phyloP scores from a whole-genome alignment of 2,113 vertebrate species.

The Syngnathoides biaculeatus region DNA sequence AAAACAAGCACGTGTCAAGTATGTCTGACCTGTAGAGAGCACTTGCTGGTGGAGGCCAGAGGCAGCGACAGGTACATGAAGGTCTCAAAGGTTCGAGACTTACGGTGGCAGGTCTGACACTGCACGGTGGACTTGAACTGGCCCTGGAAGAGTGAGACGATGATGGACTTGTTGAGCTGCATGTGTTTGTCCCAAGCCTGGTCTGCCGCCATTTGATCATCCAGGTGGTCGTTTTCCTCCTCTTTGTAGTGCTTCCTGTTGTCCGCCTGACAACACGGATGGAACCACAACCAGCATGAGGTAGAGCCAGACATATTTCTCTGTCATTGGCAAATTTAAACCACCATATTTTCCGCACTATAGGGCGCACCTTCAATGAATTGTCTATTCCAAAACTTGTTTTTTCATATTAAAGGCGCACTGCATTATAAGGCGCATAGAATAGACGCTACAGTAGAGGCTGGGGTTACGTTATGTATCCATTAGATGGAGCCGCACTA shows the following conservation, averaged over 20 bases:
- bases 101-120: constrained; percentile 91
- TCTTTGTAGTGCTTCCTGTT: constrained; percentile 93
- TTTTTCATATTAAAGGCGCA: too few species aligned
- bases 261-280: constrained; percentile 77
- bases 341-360: too few species aligned
- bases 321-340: background rate
- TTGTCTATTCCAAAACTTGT: too few species aligned
- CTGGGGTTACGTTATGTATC: too few species aligned
- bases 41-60: constrained; percentile 89
- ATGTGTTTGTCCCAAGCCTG: constrained; percentile 96
- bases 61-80: constrained; percentile 96
- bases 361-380: too few species aligned
- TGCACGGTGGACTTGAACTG: constrained; percentile 98
- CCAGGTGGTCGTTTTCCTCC: constrained; percentile 88
- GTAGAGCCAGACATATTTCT: background rate
- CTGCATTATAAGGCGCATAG: too few species aligned
- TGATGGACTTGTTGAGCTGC: constrained; percentile 92
- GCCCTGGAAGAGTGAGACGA: constrained; percentile 93
- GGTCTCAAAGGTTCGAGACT: constrained; percentile 93
- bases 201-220: constrained; percentile 84
- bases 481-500: too few species aligned
- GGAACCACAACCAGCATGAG: background rate
- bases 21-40: constrained; percentile 85
- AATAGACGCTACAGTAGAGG: too few species aligned
- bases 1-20: background rate